These are phyloP conservation scores for Baronia brevicornis DNA, from an alignment of 2,888 invertebrate species.

Conservation along the genomic window DNA sequence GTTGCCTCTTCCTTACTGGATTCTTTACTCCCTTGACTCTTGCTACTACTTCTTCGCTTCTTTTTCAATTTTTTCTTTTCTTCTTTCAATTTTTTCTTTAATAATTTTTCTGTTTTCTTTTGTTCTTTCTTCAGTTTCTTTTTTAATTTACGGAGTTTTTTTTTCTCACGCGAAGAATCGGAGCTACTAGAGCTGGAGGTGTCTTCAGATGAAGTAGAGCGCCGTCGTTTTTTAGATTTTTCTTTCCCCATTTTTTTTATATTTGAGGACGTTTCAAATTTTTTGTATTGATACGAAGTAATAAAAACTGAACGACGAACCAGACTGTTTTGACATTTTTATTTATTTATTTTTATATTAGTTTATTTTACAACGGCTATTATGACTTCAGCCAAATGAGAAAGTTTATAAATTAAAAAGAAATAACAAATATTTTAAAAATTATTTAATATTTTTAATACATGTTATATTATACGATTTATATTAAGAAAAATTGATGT, in stretches of 20 bases:
- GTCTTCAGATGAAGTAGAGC: slow-evolving; percentile 36
- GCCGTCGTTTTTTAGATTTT: slow-evolving; percentile 55
- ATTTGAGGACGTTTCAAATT: too few species aligned
- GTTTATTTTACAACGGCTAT: too few species aligned
- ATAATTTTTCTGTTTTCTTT: slow-evolving; percentile 66
- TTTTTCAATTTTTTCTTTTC: slow-evolving; percentile 57
- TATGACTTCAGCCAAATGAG: too few species aligned
- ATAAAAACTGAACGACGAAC: too few species aligned
- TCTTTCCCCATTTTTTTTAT: slow-evolving; percentile 68
- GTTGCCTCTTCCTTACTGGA: slow-evolving; percentile 33
- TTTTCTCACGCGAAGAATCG: slow-evolving; percentile 63
- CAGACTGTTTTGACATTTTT: too few species aligned
- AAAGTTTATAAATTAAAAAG: too few species aligned
- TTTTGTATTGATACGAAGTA: too few species aligned
- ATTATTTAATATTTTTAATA: too few species aligned
- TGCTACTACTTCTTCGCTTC: slow-evolving; percentile 36
- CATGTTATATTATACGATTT: too few species aligned
- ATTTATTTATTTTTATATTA: too few species aligned
- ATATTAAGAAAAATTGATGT: too few species aligned
- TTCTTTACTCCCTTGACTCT: slow-evolving; percentile 33
- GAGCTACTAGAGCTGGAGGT: slow-evolving; percentile 59
- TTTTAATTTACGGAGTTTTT: slow-evolving; percentile 70
- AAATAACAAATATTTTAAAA: too few species aligned
- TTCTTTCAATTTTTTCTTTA: slow-evolving; percentile 70
- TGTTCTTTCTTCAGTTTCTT: slow-evolving; percentile 73